Evolutionary conservation across 2,888 invertebrate species (phyloP), one percentile per base, ranked within the genome.

Genomic region (Amphipyra berbera): DNA sequence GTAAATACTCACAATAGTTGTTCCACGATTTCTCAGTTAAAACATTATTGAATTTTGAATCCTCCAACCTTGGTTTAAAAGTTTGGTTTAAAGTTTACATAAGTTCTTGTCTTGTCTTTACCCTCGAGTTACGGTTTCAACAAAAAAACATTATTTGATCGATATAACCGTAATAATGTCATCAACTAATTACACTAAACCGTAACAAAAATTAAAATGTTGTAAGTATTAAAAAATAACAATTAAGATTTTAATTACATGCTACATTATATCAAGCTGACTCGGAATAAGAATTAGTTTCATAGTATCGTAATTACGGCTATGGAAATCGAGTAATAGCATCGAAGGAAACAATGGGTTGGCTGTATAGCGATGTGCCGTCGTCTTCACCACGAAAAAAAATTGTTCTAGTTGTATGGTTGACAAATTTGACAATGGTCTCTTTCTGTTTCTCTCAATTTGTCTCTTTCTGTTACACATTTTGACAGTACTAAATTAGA

Each of bases 311-410:
- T 73, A 63, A 69, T 77, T 63, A 61, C 35, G n/a, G 61, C 53
- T 52, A 54, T 58, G 61, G 52, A 44, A 65, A 73, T 59, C 59
- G 42, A 64, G 50, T 53, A 55, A 61, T 64, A 41, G 38, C 10
- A 54, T 62, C 27, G n/a, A 53, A 37, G 37, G 40, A 46, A 76
- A 77, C 73, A 73, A 75, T 69, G 46, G 49, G n/a, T 41, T 62
- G 55, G 57, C 60, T 68, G 55, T 48, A 55, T 41, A 68, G 47
- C 38, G 42, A 45, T 4, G 33, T 37, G 27, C 7, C 52, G 35
- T 30, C 38, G 69, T 61, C 49, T 55, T 54, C 49, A 50, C 40
- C 21, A 13, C 27, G 41, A 7, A 30, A 30, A 30, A 30, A 30
- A 30, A 30, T 4, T 2, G 41, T 75, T 47, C 15, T 59, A 53